Evolutionary conservation across 2,113 vertebrate species (phyloP).

Genomic region (Nansenia antarctica): DNA sequence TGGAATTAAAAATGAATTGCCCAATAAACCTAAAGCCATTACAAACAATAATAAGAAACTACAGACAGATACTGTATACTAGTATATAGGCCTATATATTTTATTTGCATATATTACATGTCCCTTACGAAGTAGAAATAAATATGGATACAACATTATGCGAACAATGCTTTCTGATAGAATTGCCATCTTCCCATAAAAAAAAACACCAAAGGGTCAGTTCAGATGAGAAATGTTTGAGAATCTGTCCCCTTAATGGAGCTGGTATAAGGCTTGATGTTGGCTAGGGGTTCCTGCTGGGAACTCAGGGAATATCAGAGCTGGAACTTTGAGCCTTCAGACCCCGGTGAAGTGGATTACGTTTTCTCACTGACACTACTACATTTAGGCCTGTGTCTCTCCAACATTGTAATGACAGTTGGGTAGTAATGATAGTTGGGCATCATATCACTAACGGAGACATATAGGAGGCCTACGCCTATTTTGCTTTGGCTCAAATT

Average conservation of each 20-base stretch:
- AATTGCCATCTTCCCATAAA: too few species aligned
- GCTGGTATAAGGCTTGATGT: slow-evolving; percentile 40
- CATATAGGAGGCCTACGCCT: neutral
- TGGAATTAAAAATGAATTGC: too few species aligned
- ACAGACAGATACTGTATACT: too few species aligned
- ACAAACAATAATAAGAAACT: too few species aligned
- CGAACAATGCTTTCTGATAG: too few species aligned
- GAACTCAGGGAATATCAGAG: slow-evolving; percentile 30
- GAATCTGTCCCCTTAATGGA: slow-evolving; percentile 32
- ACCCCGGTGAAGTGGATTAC: neutral
- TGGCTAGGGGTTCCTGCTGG: slow-evolving; percentile 48
- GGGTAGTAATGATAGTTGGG: too few species aligned
- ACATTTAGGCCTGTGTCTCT: neutral
- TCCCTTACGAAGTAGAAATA: too few species aligned
- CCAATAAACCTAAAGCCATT: too few species aligned
- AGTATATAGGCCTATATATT: too few species aligned
- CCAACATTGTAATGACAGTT: neutral
- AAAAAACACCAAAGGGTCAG: too few species aligned
- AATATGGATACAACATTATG: too few species aligned
- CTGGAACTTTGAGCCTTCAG: slow-evolving; percentile 8
- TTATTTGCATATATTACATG: too few species aligned
- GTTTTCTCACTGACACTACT: slow-evolving; percentile 9
- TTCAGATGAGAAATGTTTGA: neutral
- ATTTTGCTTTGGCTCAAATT: neutral
- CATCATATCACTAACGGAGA: neutral